These are phyloP conservation scores for Plemyria rubiginata DNA, from an alignment of 2,888 invertebrate species.

Conservation along the genomic window DNA sequence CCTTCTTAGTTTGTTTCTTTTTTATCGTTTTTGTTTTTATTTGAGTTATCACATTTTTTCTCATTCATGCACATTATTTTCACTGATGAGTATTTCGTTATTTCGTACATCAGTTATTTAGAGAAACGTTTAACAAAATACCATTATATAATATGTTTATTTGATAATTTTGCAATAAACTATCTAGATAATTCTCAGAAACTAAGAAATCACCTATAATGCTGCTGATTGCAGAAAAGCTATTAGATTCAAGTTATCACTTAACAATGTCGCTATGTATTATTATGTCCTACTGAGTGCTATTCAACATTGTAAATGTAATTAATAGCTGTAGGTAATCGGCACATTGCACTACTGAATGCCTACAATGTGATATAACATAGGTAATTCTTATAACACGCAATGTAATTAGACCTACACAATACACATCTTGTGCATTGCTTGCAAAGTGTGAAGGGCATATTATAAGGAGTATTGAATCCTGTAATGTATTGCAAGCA, in stretches of 20 bases:
- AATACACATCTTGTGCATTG: neutral
- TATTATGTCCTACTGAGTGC: constrained; percentile 17
- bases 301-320: constrained; percentile 37
- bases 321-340: constrained; percentile 20
- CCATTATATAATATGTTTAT: no score
- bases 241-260: constrained; percentile 28
- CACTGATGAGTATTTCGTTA: neutral
- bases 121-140: no score
- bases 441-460: neutral
- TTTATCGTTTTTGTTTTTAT: neutral
- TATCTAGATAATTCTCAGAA: neutral
- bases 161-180: neutral
- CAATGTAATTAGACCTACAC: neutral
- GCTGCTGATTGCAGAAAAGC: constrained; percentile 23
- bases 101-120: neutral
- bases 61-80: neutral
- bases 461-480: neutral
- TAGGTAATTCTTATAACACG: neutral
- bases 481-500: neutral
- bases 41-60: constrained; percentile 20
- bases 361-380: constrained; percentile 15
- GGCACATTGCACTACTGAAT: constrained; percentile 29
- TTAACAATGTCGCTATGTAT: constrained; percentile 12
- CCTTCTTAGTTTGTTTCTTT: neutral
- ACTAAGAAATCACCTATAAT: constrained; percentile 11